phyloP scores from a whole-genome alignment of 2,888 invertebrate species.

The Drosophila histrio region DNA sequence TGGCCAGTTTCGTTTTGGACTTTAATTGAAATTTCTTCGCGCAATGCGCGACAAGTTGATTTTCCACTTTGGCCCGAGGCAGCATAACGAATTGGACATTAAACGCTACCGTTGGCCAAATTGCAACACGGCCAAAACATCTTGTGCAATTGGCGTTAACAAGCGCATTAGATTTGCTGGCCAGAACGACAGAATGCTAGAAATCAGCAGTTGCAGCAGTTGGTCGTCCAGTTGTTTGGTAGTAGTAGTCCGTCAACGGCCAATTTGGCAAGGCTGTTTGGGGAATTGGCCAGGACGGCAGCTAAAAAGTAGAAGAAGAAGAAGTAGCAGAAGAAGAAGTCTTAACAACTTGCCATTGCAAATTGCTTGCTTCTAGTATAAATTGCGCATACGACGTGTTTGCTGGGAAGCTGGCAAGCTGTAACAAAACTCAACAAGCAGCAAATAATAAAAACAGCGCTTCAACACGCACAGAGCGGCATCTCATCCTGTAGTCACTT shows the following conservation, averaged over 20 bases:
- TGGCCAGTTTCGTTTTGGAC: conserved; percentile 28
- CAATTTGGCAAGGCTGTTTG: conserved; percentile 78
- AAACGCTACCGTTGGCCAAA: conserved; percentile 82
- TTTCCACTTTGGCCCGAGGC: conserved; percentile 61
- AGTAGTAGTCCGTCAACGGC: conserved; percentile 64
- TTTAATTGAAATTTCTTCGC: conserved; percentile 33
- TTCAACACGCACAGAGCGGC: conserved; percentile 74
- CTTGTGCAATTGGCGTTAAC: conserved; percentile 77
- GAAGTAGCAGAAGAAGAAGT: conserved; percentile 47
- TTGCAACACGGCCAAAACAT: conserved; percentile 57
- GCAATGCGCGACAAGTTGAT: conserved; percentile 72
- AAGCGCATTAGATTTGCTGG: conserved; percentile 76
- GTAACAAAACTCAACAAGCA: too few relatives aligned
- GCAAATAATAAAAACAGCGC: conserved; percentile 70
- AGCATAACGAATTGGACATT: conserved; percentile 78
- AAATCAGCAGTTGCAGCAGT: conserved; percentile 3
- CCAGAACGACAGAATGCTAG: conserved; percentile 18
- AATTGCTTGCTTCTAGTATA: conserved; percentile 65
- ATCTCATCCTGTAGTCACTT: conserved; percentile 23
- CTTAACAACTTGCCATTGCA: conserved; percentile 75
- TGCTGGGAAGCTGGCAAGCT: conserved; percentile 29
- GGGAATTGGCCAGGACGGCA: conserved; percentile 64
- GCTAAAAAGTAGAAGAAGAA: background rate
- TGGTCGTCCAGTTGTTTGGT: conserved; percentile 8
- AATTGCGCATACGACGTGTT: conserved; percentile 67